A percentile compares a stretch with the other conserved stretches of the same genome.
Conservation (phyloP, 2,113 vertebrate genomes). For the Bambusicola thoracicus region DNA sequence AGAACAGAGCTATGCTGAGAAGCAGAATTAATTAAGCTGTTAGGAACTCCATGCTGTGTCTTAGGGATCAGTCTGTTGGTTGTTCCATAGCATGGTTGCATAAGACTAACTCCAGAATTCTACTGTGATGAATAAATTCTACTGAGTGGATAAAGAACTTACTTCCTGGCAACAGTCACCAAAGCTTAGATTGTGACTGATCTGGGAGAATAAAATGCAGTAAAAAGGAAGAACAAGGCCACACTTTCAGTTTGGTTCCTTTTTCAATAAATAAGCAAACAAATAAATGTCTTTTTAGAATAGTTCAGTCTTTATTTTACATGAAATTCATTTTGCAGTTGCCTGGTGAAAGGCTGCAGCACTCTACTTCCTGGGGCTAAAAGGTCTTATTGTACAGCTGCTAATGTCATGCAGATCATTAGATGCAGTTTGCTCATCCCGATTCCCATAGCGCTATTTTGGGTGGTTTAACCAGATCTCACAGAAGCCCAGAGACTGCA, state of each 20-base stretch:
- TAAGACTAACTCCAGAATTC: not conserved
- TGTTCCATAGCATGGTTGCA: not conserved
- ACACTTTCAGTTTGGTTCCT: not conserved
- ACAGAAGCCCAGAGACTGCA: not conserved
- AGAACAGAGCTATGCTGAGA: not conserved
- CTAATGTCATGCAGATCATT: not conserved
- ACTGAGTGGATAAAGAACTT: not conserved
- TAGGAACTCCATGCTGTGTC: not conserved
- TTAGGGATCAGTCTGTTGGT: not conserved
- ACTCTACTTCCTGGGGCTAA: not conserved
- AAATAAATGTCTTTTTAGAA: not conserved
- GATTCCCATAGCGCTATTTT: not conserved
- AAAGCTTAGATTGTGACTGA: not conserved
- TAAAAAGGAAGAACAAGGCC: not conserved
- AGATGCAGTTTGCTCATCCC: not conserved
- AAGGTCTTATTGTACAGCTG: not conserved
- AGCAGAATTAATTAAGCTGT: not conserved
- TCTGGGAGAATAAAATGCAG: too few species aligned
- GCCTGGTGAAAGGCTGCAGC: not conserved
- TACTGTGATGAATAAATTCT: not conserved
- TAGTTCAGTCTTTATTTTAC: not conserved
- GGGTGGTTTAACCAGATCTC: not conserved
- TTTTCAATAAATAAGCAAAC: not conserved
- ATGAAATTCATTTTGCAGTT: not conserved
- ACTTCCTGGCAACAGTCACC: not conserved